Percentiles rank a stretch among this genome's conserved stretches.
phyloP scores from a whole-genome alignment of 2,888 invertebrate species.

The Sinohyriopsis cumingii region DNA sequence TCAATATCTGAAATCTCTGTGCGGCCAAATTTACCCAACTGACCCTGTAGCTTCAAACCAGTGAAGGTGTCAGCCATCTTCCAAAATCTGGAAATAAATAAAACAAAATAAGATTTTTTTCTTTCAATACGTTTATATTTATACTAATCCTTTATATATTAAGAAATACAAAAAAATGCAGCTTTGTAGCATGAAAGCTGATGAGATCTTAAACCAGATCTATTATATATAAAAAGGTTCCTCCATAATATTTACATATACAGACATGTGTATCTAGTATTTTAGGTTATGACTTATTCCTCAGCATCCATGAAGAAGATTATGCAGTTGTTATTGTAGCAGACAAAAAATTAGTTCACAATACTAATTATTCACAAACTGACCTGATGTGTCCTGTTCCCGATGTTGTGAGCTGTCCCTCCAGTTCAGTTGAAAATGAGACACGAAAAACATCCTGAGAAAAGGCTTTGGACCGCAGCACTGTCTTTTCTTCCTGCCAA shows the following conservation, averaged over 20 bases:
- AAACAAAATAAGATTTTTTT: neutral
- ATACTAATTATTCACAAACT: slow-evolving; percentile 3
- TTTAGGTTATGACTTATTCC: too few species aligned
- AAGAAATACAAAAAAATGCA: too few species aligned
- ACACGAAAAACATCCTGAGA: slow-evolving; percentile 86
- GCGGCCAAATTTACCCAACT: slow-evolving; percentile 91
- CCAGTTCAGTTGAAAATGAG: slow-evolving; percentile 86
- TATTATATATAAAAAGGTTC: too few species aligned
- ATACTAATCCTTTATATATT: too few species aligned
- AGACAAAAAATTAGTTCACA: too few species aligned
- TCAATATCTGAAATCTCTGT: slow-evolving; percentile 92
- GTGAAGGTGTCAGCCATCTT: slow-evolving; percentile 94
- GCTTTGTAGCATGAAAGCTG: too few species aligned
- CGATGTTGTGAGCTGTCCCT: slow-evolving; percentile 85
- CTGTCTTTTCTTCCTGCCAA: slow-evolving; percentile 84
- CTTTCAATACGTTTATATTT: neutral
- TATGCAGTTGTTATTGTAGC: too few species aligned
- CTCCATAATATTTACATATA: too few species aligned
- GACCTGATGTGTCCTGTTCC: slow-evolving; percentile 76
- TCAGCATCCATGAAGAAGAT: too few species aligned
- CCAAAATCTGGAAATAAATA: slow-evolving; percentile 83
- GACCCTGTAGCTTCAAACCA: slow-evolving; percentile 89
- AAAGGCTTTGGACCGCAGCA: slow-evolving; percentile 87
- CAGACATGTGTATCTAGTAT: too few species aligned
- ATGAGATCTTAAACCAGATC: too few species aligned